Conservation (phyloP, 2,888 invertebrate species). For the Phengaris arion region DNA sequence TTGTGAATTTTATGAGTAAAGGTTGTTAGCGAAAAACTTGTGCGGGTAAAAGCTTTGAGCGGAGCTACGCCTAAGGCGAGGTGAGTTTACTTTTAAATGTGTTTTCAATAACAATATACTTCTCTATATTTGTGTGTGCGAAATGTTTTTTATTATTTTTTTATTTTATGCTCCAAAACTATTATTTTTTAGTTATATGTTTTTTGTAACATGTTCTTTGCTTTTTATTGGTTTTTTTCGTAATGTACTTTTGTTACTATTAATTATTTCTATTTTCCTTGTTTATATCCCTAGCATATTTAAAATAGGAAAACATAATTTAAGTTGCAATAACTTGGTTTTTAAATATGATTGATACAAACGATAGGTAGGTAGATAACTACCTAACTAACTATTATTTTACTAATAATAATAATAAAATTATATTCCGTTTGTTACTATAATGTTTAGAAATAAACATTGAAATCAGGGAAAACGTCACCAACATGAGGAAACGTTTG, state of each 20-base stretch:
- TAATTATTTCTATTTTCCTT: too few species aligned
- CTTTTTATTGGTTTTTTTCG: neutral
- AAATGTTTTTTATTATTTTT: neutral
- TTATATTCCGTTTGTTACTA: too few species aligned
- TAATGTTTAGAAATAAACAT: neutral
- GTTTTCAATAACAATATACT: slow-evolving; percentile 23
- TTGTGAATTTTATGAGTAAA: slow-evolving; percentile 22
- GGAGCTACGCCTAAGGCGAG: slow-evolving; percentile 51
- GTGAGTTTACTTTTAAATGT: slow-evolving; percentile 52
- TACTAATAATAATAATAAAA: neutral
- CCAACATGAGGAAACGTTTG: slow-evolving; percentile 1
- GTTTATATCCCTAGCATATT: too few species aligned
- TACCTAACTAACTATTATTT: too few species aligned
- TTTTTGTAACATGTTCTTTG: neutral
- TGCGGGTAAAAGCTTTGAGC: slow-evolving; percentile 45
- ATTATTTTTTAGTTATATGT: neutral
- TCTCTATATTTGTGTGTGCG: neutral
- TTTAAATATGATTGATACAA: too few species aligned
- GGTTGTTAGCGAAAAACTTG: slow-evolving; percentile 29
- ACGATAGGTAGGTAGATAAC: too few species aligned
- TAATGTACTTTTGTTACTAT: neutral
- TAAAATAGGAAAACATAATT: too few species aligned
- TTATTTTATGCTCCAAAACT: neutral
- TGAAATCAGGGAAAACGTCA: neutral
- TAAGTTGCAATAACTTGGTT: too few species aligned